Conservation (phyloP, 2,797 vertebrate genomes). For the Micromesistius poutassou region DNA sequence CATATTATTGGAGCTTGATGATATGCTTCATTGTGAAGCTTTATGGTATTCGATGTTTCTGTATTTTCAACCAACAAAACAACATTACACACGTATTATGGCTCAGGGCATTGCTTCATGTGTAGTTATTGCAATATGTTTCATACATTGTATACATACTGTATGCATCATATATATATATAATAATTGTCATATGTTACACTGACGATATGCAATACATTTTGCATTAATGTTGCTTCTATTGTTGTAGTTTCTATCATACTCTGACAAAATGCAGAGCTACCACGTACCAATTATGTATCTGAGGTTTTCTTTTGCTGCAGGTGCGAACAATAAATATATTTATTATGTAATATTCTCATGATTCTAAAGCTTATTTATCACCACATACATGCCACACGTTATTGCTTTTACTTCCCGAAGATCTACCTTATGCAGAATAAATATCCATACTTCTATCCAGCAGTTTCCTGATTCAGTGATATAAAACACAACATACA, state of each 20-base stretch:
- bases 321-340: neutral
- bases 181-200: neutral
- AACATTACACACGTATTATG: neutral
- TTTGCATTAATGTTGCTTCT: neutral
- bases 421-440: neutral
- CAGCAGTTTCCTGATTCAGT: neutral
- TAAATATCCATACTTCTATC: neutral
- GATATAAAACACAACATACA: neutral
- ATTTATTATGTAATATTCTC: neutral
- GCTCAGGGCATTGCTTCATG: neutral
- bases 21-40: conserved; percentile 87
- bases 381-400: neutral
- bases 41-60: neutral
- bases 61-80: neutral
- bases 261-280: neutral
- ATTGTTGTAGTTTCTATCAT: neutral
- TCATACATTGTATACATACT: neutral
- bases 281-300: neutral
- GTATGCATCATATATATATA: neutral
- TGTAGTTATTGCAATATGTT: neutral
- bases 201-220: neutral
- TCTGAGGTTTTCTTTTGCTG: neutral
- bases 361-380: neutral
- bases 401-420: neutral
- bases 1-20: conserved; percentile 82